Conservation (phyloP, 35 echinoderm and acorn worm genomes). For the Lytechinus pictus region DNA sequence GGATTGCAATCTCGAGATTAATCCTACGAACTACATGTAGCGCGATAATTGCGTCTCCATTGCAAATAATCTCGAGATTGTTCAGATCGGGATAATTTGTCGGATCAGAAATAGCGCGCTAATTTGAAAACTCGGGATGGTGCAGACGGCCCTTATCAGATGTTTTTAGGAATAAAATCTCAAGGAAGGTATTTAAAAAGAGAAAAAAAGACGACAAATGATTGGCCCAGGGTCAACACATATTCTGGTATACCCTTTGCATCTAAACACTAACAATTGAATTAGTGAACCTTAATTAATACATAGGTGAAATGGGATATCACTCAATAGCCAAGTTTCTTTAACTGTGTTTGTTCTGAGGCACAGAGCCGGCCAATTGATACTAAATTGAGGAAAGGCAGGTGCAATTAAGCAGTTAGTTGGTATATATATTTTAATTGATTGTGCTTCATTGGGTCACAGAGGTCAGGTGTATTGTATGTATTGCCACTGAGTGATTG, state of each 20-base stretch:
- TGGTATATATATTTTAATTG: not conserved
- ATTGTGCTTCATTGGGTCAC: not conserved
- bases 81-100: too few species aligned
- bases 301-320: not conserved
- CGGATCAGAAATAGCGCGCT: too few species aligned
- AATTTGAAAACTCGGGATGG: too few species aligned
- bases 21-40: too few species aligned
- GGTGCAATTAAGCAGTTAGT: not conserved
- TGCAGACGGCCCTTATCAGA: too few species aligned
- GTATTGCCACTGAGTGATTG: not conserved
- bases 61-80: too few species aligned
- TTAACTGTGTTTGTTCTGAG: not conserved
- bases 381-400: not conserved
- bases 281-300: slow-evolving; percentile 5
- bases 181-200: too few species aligned
- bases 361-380: not conserved
- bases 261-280: not conserved
- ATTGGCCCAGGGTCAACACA: too few species aligned
- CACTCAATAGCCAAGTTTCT: not conserved
- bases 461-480: not conserved
- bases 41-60: too few species aligned
- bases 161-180: too few species aligned
- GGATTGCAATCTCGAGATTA: too few species aligned
- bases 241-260: not conserved
- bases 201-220: too few species aligned